Conservation (phyloP, 2,113 vertebrate species). For the Entelurus aequoreus region DNA sequence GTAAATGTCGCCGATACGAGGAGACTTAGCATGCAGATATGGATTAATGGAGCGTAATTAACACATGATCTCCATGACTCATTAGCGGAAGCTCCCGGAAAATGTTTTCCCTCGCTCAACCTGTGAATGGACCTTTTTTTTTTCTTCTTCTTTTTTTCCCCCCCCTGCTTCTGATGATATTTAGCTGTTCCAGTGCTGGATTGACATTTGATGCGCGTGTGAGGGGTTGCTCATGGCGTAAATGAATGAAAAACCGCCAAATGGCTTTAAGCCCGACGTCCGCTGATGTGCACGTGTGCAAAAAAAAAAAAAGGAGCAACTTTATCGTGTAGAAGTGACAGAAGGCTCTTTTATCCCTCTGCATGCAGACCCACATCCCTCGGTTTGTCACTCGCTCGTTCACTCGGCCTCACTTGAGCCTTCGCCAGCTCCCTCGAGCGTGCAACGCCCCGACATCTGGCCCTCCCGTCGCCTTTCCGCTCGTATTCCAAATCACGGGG, state of each 20-base stretch:
- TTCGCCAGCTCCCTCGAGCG: constrained; percentile 29
- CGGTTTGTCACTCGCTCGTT: constrained; percentile 37
- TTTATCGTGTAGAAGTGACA: constrained; percentile 39
- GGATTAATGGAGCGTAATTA: constrained; percentile 15
- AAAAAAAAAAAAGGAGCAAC: constrained; percentile 5
- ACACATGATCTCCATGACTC: constrained; percentile 14
- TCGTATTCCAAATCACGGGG: constrained; percentile 39
- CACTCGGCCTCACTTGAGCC: constrained; percentile 25
- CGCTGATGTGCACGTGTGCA: constrained; percentile 23
- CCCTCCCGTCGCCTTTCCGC: constrained; percentile 30
- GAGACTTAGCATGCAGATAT: constrained; percentile 1
- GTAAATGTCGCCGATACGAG: not conserved
- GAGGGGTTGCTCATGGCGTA: constrained; percentile 29
- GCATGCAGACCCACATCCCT: constrained; percentile 29
- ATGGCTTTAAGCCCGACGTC: constrained; percentile 39
- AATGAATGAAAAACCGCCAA: constrained; percentile 39
- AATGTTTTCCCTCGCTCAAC: constrained; percentile 24
- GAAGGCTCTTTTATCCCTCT: constrained; percentile 35
- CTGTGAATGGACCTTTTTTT: constrained; percentile 16
- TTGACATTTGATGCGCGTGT: constrained; percentile 11
- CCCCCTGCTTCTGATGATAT: constrained; percentile 21
- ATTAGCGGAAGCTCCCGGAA: constrained; percentile 1
- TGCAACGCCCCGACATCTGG: constrained; percentile 53
- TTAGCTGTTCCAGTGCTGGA: constrained; percentile 39
- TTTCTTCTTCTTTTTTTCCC: too few species aligned